Base-by-base conservation (phyloP, 2,888 invertebrate genomes). In the Folsomia manolachei region DNA sequence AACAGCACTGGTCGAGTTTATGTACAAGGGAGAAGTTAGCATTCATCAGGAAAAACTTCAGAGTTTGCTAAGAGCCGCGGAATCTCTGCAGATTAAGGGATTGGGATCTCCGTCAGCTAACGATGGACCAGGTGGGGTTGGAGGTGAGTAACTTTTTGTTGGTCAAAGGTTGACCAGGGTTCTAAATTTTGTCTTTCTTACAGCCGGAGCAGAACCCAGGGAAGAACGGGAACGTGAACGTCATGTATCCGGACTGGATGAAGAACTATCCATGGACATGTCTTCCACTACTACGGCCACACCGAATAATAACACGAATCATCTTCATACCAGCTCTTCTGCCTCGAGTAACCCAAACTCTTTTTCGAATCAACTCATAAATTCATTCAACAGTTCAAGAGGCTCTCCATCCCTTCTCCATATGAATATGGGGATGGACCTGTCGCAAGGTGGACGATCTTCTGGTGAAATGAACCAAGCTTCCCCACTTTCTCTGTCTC, bases 31-130 rank as follows among this genome's bases (percentile, higher is more conserved):
- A 24, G 81, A 81, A 68, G 78, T 80, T 61, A 79, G 78, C 75
- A 78, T 81, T 73, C 80, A 80, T 62, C 81, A 81, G 63, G 80
- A 80, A 53, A 80, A 80, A 56, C 75, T 81, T 9, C 81, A 78
- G 69, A 73, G 73, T 63, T 78, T 81, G 18, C 76, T 81, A 18
- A 63, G 79, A 61, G 81, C 81, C 39, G 81, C 81, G 27, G 81
- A 81, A 70, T 81, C 79, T 26, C 73, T 81, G 27, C 81, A 81
- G 69, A 80, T 81, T 71, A 81, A 81, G 66, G 81, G 81, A 0
- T 71, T 81, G 21, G 81, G 81, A 27, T 80, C 81, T 14, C 80
- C 81, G 9, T 78, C 80, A 26, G 75, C 76, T 27, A 74, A 75
- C 24, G 74, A 72, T 67, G 76, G 71, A 26, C 60, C 71, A 14